These are phyloP conservation scores for Thelaira solivaga DNA, from an alignment of 2,888 invertebrate genomes.

Conservation along the genomic window DNA sequence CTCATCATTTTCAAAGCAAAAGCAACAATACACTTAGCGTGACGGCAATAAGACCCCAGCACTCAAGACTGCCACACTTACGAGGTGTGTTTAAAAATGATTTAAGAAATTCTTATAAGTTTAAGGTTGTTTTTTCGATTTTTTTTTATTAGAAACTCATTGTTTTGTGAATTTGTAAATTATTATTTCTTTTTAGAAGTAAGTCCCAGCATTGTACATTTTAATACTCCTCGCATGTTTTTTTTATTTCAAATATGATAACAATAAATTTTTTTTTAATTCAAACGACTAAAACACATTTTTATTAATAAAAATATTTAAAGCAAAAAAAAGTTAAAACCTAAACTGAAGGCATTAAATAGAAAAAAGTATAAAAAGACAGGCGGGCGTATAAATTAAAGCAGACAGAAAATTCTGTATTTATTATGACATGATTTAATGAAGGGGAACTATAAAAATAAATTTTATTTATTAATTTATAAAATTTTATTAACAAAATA, in stretches of 20 bases:
- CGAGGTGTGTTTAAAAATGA: too few species aligned
- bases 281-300: slow-evolving; percentile 17
- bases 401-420: too few species aligned
- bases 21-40: slow-evolving; percentile 8
- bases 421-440: slow-evolving; percentile 25
- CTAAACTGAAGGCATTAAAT: neutral
- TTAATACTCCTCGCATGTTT: too few species aligned
- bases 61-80: neutral
- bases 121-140: too few species aligned
- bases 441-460: slow-evolving; percentile 19
- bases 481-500: neutral
- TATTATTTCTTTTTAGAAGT: too few species aligned
- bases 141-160: too few species aligned
- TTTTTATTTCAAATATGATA: neutral
- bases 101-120: too few species aligned
- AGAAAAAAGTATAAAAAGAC: too few species aligned
- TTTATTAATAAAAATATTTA: slow-evolving; percentile 38
- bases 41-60: slow-evolving; percentile 5
- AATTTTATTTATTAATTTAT: neutral
- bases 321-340: slow-evolving; percentile 19
- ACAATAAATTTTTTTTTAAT: slow-evolving; percentile 10
- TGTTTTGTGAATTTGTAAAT: too few species aligned
- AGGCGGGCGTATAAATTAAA: too few species aligned
- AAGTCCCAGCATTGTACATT: too few species aligned
- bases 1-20: slow-evolving; percentile 8